Conservation (phyloP, 2,888 invertebrate species). For the Agriopis leucophaearia region DNA sequence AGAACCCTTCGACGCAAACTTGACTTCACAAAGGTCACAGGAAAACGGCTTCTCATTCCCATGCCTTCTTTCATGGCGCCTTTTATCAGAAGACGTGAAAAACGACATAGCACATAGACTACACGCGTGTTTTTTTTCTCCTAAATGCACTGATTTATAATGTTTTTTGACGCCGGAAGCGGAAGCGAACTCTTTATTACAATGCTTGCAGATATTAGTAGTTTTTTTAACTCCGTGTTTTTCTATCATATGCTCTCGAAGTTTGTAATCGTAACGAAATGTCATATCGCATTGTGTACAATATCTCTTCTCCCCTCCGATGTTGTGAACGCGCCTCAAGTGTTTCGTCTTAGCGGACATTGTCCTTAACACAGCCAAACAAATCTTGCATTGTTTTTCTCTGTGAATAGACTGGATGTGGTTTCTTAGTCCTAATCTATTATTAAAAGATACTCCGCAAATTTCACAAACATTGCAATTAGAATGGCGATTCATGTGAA, state of each 20-base stretch:
- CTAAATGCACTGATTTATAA: conserved; percentile 56
- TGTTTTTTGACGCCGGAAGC: conserved; percentile 57
- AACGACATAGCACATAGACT: conserved; percentile 57
- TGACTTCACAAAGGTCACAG: conserved; percentile 58
- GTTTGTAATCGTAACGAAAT: conserved; percentile 54
- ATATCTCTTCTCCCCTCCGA: conserved; percentile 37
- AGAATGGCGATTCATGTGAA: conserved; percentile 66
- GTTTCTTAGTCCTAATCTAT: conserved; percentile 55
- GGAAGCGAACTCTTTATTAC: conserved; percentile 56
- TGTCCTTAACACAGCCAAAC: conserved; percentile 53
- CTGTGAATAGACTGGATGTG: conserved; percentile 58
- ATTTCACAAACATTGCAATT: conserved; percentile 62
- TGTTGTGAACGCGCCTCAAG: conserved; percentile 44
- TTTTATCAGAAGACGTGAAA: conserved; percentile 59
- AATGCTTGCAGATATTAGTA: conserved; percentile 52
- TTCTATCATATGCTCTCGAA: conserved; percentile 54
- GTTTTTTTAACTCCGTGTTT: conserved; percentile 56
- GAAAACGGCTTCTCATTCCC: conserved; percentile 53
- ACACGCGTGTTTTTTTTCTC: conserved; percentile 59
- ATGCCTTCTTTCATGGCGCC: conserved; percentile 63
- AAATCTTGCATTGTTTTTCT: conserved; percentile 59
- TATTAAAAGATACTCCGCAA: conserved; percentile 61
- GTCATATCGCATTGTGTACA: conserved; percentile 53
- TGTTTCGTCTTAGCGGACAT: conserved; percentile 41
- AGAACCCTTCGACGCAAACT: conserved; percentile 64